Conservation (phyloP, 1,140 invertebrate species). For the Drosophila pandora region DNA sequence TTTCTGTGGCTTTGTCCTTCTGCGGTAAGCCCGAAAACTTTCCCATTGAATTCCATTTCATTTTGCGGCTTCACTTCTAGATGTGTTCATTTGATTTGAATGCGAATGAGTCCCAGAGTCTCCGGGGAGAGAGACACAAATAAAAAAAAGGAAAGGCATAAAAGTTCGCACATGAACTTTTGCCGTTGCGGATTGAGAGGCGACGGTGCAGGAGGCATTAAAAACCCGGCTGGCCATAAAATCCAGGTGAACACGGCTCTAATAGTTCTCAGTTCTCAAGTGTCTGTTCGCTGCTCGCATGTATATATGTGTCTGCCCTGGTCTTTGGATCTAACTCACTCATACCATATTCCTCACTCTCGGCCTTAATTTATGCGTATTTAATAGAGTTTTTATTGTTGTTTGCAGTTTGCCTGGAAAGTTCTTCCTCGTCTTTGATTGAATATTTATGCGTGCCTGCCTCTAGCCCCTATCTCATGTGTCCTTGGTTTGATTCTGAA, state of each 20-base stretch:
- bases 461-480: constrained; percentile 18
- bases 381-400: constrained; percentile 82
- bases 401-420: constrained; percentile 69
- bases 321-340: not conserved
- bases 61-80: constrained; percentile 63
- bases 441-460: constrained; percentile 67
- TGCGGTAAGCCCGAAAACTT: constrained; percentile 64
- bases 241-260: constrained; percentile 52
- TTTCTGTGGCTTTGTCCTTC: constrained; percentile 58
- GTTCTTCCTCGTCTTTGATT: constrained; percentile 68
- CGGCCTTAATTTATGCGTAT: constrained; percentile 76
- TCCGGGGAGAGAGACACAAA: constrained; percentile 6
- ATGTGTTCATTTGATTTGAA: constrained; percentile 80
- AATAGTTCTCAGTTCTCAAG: constrained; percentile 48
- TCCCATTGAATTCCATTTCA: constrained; percentile 77
- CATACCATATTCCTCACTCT: constrained; percentile 6
- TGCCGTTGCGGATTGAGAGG: constrained; percentile 4
- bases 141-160: constrained; percentile 55
- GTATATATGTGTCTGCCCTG: not conserved
- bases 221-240: constrained; percentile 65
- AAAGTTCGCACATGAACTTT: constrained; percentile 76
- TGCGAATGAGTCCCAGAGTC: constrained; percentile 56
- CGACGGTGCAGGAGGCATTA: constrained; percentile 39
- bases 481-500: constrained; percentile 15
- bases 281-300: constrained; percentile 20